These are phyloP conservation scores for Oryzaephilus surinamensis DNA, from an alignment of 1,140 invertebrate species.

Conservation along the genomic window DNA sequence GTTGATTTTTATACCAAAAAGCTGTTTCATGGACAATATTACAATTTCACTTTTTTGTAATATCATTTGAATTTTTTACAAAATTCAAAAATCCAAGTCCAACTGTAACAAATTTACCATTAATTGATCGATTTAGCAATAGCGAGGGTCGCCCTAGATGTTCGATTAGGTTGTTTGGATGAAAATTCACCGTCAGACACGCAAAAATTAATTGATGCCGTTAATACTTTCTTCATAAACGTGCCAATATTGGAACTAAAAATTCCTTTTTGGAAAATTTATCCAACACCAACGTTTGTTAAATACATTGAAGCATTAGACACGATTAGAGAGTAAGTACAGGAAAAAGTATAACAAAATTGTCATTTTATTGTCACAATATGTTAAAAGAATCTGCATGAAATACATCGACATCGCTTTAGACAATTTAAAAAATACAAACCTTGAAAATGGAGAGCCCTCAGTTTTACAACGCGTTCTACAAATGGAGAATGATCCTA, in stretches of 20 bases:
- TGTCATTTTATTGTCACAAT: conserved; percentile 18
- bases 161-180: conserved; percentile 76
- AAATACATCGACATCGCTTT: conserved; percentile 65
- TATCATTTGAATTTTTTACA: too few species aligned
- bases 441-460: conserved; percentile 47
- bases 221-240: conserved; percentile 70
- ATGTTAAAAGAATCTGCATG: conserved; percentile 70
- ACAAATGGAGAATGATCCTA: conserved; percentile 60
- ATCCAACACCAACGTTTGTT: conserved; percentile 65
- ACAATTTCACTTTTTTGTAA: too few species aligned
- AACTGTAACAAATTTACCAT: too few species aligned
- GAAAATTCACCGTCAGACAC: conserved; percentile 59
- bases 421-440: conserved; percentile 49
- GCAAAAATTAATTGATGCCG: conserved; percentile 72
- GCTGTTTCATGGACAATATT: too few species aligned
- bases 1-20: too few species aligned
- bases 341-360: neutral
- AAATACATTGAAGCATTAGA: conserved; percentile 75
- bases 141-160: conserved; percentile 72
- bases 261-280: conserved; percentile 72
- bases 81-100: too few species aligned
- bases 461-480: conserved; percentile 69
- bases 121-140: conserved; percentile 49
- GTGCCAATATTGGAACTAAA: conserved; percentile 74
- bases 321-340: conserved; percentile 68